Evolutionary conservation across 2,888 invertebrate genomes (phyloP), one percentile per base, ranked within the genome.

Genomic region (Lydus trimaculatus): DNA sequence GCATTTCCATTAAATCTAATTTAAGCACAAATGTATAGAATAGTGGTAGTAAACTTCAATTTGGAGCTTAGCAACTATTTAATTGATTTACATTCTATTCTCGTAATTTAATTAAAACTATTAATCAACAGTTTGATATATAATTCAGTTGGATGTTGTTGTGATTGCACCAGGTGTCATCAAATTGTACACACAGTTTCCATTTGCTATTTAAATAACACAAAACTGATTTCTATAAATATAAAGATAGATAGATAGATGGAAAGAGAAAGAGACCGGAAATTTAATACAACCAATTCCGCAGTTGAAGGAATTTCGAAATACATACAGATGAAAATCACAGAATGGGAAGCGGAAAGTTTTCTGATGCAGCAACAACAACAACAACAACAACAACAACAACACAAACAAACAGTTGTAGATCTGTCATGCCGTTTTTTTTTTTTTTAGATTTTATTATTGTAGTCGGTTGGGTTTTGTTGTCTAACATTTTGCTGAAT

Each of bases 391-490:
- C n/a, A n/a, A n/a, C n/a, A n/a, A n/a, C n/a, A n/a, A n/a, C n/a
- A n/a, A 52, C 6, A 56, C 64, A 62, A 58, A 70, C 63, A 66
- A 69, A 61, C 56, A 60, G 59, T 65, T 65, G 64, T 61, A 67
- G 65, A 67, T 70, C 67, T 48, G 60, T 65, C 58, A 65, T 39
- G 63, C 67, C 68, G 64, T 64, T 67, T 61, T 71, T 68, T 60
- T 69, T 70, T 69, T 70, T 69, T 61, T 66, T 66, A 70, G 60
- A 69, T 72, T 72, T 72, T 70, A 70, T 72, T 72, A 71, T 66
- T 70, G 70, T 70, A 58, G 67, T 66, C 11, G 25, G 15, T 28
- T 56, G 25, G 1, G 13, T 52, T n/a, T 56, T 70, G 69, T 72
- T 71, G 70, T 72, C 69, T 65, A 63, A 66, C 70, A 69, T 68